phyloP scores from a whole-genome alignment of 2,797 vertebrate species.

The Amphiprion clarkii region DNA sequence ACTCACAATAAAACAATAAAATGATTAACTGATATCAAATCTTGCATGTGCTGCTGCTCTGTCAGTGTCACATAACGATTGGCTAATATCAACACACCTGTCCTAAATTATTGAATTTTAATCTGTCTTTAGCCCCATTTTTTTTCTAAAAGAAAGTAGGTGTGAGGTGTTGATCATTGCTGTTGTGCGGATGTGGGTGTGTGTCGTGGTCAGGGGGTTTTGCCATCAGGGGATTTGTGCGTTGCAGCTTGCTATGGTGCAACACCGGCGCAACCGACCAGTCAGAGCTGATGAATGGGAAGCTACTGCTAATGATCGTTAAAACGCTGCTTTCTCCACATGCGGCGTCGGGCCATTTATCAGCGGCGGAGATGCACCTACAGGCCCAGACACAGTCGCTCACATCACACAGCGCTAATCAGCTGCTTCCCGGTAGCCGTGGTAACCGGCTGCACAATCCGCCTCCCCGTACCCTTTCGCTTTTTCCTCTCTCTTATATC shows the following conservation, averaged over 20 bases:
- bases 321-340: slow-evolving; percentile 66
- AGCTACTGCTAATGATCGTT: slow-evolving; percentile 70
- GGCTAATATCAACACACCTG: not conserved
- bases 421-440: slow-evolving; percentile 62
- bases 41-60: too few species aligned
- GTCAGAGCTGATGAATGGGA: slow-evolving; percentile 72
- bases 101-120: slow-evolving; percentile 41
- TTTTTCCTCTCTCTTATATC: slow-evolving; percentile 25
- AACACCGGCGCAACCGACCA: slow-evolving; percentile 72
- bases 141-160: slow-evolving; percentile 19
- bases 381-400: slow-evolving; percentile 50
- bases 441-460: slow-evolving; percentile 58
- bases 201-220: slow-evolving; percentile 52
- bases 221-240: slow-evolving; percentile 46
- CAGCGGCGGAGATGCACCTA: slow-evolving; percentile 60
- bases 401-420: slow-evolving; percentile 68
- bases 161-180: slow-evolving; percentile 28
- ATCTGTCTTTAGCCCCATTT: slow-evolving; percentile 22
- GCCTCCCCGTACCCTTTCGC: slow-evolving; percentile 30
- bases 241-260: slow-evolving; percentile 76
- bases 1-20: too few species aligned
- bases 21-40: too few species aligned
- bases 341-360: slow-evolving; percentile 64
- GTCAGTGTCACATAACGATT: too few species aligned
- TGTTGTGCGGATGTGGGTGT: slow-evolving; percentile 10